Base-by-base conservation (phyloP, 2,113 vertebrate genomes). In the Columba livia region DNA sequence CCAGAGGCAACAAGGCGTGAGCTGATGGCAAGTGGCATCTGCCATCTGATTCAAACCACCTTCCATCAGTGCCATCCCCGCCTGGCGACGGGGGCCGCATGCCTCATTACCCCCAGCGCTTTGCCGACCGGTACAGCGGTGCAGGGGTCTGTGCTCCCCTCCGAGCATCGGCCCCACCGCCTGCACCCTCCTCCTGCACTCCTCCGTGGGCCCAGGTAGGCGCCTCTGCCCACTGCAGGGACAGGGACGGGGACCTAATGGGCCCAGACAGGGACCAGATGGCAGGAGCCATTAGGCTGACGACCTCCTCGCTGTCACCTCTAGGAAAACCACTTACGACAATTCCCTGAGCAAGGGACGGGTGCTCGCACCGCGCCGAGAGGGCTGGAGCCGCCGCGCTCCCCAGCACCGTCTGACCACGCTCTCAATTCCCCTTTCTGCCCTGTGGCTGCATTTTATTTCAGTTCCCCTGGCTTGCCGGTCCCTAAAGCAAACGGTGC, bases 21-120 rank as follows among this genome's bases (percentile, higher is more conserved):
- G 81, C 96, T 97, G 98, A 98, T 97, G 94, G 82, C 96, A 98
- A 98, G 98, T 97, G 98, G 96, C 98, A 98, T 96, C 93, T 93
- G 96, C 98, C 97, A 96, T 97, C 97, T 98, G 98, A 98, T 96
- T 97, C 97, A 97, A 97, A 97, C 88, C 98, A 97, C 94, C 95
- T 97, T 98, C 97, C 97, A 97, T 98, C 98, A 97, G 97, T 88
- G 90, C 89, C 80, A 89, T 47, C 87, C 84, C 94, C 32, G 9
- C 94, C 94, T 54, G 65, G 84, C 60, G 10, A 96, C 79, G 64
- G 92, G 92, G 96, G 89, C 92, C 75, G 7, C 93, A 95, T 38
- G 96, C 95, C 95, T 94, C 97, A 97, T 98, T 98, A 97, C 94
- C 67, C 73, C 48, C 5, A 1, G 56, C 1, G 69, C 73, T 84